Evolutionary conservation across 2,113 vertebrate genomes (phyloP).

Genomic region (Centropus unirufus): DNA sequence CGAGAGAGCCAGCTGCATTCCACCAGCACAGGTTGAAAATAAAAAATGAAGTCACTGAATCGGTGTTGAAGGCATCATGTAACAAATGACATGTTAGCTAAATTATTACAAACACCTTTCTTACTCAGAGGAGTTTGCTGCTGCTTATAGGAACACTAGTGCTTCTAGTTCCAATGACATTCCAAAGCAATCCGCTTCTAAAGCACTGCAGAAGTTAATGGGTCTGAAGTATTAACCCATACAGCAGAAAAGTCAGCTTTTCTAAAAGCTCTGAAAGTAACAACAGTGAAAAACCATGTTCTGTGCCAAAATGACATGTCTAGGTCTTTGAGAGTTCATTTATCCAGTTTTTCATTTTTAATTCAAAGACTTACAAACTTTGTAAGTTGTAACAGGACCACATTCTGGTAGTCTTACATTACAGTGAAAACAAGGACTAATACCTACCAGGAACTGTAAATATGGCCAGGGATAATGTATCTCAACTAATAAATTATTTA

Average conservation of each 20-base stretch:
- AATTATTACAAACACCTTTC: neutral
- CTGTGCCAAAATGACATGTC: neutral
- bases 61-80: neutral
- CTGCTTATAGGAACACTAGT: neutral
- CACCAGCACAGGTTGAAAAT: neutral
- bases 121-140: neutral
- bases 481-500: neutral
- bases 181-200: neutral
- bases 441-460: neutral
- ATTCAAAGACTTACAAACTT: neutral
- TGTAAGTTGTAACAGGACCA: neutral
- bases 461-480: neutral
- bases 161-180: neutral
- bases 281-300: neutral
- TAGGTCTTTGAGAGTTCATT: neutral
- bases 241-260: neutral
- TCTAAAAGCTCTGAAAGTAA: neutral
- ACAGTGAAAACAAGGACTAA: neutral
- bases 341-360: neutral
- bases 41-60: neutral
- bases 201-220: neutral
- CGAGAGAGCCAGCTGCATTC: neutral
- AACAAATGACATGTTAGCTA: neutral
- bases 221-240: neutral
- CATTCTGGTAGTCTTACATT: neutral